Conservation (phyloP, 2,113 vertebrate genomes). For the Python bivittatus region DNA sequence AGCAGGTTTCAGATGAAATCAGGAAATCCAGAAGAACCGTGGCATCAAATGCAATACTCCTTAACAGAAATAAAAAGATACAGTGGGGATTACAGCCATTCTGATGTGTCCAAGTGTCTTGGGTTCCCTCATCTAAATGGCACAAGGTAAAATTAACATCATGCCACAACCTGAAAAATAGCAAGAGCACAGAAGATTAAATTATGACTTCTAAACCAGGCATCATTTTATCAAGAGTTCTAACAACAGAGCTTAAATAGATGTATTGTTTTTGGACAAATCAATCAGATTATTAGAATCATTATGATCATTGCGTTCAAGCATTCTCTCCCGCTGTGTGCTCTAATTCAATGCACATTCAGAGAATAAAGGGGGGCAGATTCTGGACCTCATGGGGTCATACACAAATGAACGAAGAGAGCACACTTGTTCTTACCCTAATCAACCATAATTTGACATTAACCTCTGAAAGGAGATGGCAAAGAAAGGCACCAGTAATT, state of each 20-base stretch:
- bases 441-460: not conserved
- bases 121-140: constrained; percentile 46
- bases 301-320: not conserved
- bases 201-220: too few relatives aligned
- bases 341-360: not conserved
- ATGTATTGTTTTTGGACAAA: not conserved
- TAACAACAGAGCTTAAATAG: not conserved
- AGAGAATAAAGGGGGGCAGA: not conserved
- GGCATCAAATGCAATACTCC: constrained; percentile 84
- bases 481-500: not conserved
- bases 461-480: not conserved
- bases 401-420: not conserved
- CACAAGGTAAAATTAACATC: not conserved
- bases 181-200: constrained; percentile 8
- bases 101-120: constrained; percentile 52
- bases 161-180: constrained; percentile 55
- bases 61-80: constrained; percentile 84
- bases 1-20: constrained; percentile 94
- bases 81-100: constrained; percentile 89
- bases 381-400: not conserved
- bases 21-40: constrained; percentile 91
- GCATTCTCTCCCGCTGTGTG: not conserved
- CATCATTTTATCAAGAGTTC: not conserved
- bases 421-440: not conserved
- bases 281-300: too few relatives aligned